Base-by-base conservation (phyloP, 2,113 vertebrate genomes). In the Burhinus oedicnemus region DNA sequence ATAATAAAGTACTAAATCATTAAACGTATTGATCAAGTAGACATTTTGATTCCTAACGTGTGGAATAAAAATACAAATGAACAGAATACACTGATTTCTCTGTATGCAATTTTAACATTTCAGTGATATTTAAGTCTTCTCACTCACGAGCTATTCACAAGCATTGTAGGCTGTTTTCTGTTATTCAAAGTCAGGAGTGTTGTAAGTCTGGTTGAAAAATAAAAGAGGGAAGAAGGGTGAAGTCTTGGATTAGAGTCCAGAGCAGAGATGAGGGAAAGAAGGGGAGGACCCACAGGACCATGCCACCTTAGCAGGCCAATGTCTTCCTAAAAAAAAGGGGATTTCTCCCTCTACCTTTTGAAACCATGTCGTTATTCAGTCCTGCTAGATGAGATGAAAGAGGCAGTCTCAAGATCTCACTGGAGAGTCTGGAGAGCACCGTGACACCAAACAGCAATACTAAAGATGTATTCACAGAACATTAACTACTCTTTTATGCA, bases 321-420 rank as follows among this genome's bases (percentile, higher is more conserved):
- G 5, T 64, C 38, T 52, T 55, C 27, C 34, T 27, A 14, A 15
- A n/a, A 7, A 69, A 15, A 1, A 1, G 9, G 4, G 2, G 20
- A 58, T 64, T 85, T 77, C 17, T 69, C n/a, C 27, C 16, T 74
- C 0, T 2, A 1, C 16, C 23, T 55, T 74, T 88, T 45, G 38
- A 85, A 88, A 64, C 4, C 1, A 0, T 12, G 1, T 22, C 14
- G 0, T 36, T 60, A 36, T 36, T 60, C 18, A 74, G 40, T 74
- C 29, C 16, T 69, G 8, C 54, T 13, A 82, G 14, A 49, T 44
- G 5, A 69, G 2, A 47, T 49, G 15, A 54, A 47, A 52, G 12
- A 92, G 7, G 32, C 11, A 49, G 8, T 26, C 64, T 60, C 32
- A 72, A 58, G 58, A 32, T 72, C 52, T 92, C 57, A 57, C 22